Evolutionary conservation across 2,113 vertebrate genomes (phyloP).

Genomic region (Neodontobutis hainanensis): DNA sequence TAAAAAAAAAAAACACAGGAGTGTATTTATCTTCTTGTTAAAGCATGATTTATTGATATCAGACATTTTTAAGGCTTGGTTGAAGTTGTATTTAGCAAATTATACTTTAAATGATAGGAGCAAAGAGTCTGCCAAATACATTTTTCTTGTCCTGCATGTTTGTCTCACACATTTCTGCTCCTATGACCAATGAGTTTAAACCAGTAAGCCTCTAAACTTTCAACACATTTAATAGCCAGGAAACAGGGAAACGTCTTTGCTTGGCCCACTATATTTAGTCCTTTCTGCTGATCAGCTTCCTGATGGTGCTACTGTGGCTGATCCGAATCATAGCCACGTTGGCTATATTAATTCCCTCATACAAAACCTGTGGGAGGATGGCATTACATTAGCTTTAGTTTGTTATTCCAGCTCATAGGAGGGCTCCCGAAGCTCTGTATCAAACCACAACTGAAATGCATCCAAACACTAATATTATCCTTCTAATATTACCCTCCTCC

Average conservation of each 20-base stretch:
- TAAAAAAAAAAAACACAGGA: neutral
- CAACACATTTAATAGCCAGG: slow-evolving; percentile 62
- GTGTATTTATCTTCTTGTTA: neutral
- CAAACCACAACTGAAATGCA: slow-evolving; percentile 48
- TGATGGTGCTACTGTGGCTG: slow-evolving; percentile 37
- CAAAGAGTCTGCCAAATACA: slow-evolving; percentile 39
- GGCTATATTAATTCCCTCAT: slow-evolving; percentile 35
- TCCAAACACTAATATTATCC: slow-evolving; percentile 51
- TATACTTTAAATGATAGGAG: slow-evolving; percentile 12
- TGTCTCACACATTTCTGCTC: slow-evolving; percentile 43
- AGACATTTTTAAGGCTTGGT: neutral
- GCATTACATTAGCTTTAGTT: slow-evolving; percentile 49
- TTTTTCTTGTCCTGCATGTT: slow-evolving; percentile 53
- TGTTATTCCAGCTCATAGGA: slow-evolving; percentile 49
- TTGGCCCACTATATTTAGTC: slow-evolving; percentile 48
- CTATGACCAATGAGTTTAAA: slow-evolving; percentile 42
- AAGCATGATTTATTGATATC: neutral
- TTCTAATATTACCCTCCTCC: slow-evolving; percentile 46
- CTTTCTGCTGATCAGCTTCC: slow-evolving; percentile 54
- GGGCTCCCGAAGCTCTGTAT: slow-evolving; percentile 33
- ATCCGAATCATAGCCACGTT: slow-evolving; percentile 27
- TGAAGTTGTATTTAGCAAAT: neutral
- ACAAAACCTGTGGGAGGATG: slow-evolving; percentile 62
- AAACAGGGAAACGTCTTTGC: slow-evolving; percentile 44
- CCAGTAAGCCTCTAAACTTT: slow-evolving; percentile 28